These are phyloP conservation scores for Neolamprologus tretocephalus DNA, from an alignment of 2,113 vertebrate genomes.

Conservation along the genomic window DNA sequence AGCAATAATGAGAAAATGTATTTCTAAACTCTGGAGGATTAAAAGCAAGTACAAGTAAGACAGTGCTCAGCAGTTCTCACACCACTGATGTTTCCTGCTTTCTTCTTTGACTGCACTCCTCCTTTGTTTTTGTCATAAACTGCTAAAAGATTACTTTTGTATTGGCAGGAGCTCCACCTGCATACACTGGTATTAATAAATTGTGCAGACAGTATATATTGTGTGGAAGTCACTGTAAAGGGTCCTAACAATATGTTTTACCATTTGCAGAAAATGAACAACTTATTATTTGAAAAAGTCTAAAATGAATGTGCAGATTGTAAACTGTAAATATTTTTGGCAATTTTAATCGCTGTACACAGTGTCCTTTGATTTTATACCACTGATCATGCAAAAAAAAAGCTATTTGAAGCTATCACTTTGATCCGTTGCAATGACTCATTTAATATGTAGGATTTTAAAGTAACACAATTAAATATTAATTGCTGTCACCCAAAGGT, in stretches of 20 bases:
- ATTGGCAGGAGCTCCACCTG: not conserved
- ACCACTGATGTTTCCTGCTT: not conserved
- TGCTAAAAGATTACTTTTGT: not conserved
- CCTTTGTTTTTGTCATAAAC: not conserved
- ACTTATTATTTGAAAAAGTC: not conserved
- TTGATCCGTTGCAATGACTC: not conserved
- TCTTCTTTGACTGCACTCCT: not conserved
- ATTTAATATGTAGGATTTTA: not conserved
- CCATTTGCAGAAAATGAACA: not conserved
- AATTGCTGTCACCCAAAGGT: not conserved
- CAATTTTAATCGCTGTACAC: accelerated
- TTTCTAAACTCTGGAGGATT: not conserved
- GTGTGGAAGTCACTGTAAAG: not conserved
- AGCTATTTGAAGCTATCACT: not conserved
- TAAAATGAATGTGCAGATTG: not conserved
- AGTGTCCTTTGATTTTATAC: not conserved
- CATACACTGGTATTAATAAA: not conserved
- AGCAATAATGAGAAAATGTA: not conserved
- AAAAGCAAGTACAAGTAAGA: not conserved
- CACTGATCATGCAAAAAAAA: not conserved
- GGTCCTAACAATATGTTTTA: not conserved
- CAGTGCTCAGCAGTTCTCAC: not conserved
- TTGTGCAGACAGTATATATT: not conserved
- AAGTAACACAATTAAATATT: not conserved
- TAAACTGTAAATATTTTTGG: not conserved